These are phyloP conservation scores for Patella pellucida DNA, from an alignment of 2,888 invertebrate species.

Conservation along the genomic window DNA sequence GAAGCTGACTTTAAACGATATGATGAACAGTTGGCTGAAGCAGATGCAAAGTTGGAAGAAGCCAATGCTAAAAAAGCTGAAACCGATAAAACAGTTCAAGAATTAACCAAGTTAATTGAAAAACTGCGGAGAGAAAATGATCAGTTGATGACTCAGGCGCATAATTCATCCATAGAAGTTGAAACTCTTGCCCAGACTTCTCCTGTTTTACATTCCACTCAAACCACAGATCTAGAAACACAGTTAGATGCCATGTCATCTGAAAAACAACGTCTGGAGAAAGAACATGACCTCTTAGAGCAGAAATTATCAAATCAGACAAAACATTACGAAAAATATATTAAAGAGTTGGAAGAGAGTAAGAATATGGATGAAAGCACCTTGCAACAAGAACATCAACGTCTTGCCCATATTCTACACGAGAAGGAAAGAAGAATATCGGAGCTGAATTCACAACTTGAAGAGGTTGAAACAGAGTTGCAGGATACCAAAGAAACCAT, in stretches of 20 bases:
- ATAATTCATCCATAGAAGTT: neutral
- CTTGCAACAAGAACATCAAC: conserved; percentile 44
- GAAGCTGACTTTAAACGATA: conserved; percentile 13
- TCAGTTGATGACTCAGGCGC: conserved; percentile 25
- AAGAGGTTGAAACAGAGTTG: conserved; percentile 38
- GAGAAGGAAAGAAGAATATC: conserved; percentile 42
- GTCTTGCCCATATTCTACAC: conserved; percentile 38
- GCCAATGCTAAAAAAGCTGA: conserved; percentile 17
- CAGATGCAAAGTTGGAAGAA: neutral
- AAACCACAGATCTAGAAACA: conserved; percentile 24
- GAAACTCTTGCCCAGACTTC: conserved; percentile 15
- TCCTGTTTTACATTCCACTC: neutral
- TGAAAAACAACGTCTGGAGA: conserved; percentile 30
- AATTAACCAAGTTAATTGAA: conserved; percentile 36
- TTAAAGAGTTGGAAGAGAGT: conserved; percentile 44
- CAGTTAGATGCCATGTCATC: conserved; percentile 28
- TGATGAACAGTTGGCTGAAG: conserved; percentile 17
- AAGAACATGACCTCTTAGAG: conserved; percentile 22
- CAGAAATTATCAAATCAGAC: conserved; percentile 37
- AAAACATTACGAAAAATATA: conserved; percentile 49
- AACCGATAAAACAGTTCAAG: conserved; percentile 22
- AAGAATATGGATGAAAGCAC: conserved; percentile 41
- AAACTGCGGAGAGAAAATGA: conserved; percentile 39
- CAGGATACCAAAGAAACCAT: conserved; percentile 42
- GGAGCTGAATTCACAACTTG: conserved; percentile 41